Conservation (phyloP, 2,888 invertebrate species). For the Autographa pulchrina region DNA sequence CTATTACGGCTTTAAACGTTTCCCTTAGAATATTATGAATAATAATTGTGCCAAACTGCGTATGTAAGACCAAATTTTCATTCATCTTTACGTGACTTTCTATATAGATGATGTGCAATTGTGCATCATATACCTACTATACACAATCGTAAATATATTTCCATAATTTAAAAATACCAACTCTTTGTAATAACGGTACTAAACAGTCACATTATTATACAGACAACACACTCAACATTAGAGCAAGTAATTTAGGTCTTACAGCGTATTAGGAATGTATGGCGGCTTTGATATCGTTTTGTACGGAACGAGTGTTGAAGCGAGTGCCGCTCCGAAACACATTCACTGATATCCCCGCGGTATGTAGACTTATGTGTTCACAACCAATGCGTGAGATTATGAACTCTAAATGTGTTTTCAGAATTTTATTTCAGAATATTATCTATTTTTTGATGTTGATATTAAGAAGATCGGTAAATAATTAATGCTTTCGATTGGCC, state of each 20-base stretch:
- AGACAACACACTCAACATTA: constrained; percentile 32
- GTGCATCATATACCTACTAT: too few species aligned
- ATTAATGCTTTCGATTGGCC: too few species aligned
- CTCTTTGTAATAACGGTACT: background rate
- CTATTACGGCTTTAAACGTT: background rate
- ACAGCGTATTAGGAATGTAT: constrained; percentile 52
- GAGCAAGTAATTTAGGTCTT: constrained; percentile 37
- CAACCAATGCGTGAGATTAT: constrained; percentile 16
- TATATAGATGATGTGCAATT: too few species aligned
- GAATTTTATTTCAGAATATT: background rate
- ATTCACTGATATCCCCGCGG: constrained; percentile 21
- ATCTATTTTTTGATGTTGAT: too few species aligned
- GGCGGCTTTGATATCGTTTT: constrained; percentile 41
- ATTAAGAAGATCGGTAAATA: too few species aligned
- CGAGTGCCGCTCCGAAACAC: constrained; percentile 26
- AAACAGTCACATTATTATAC: constrained; percentile 7
- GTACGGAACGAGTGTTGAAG: constrained; percentile 38
- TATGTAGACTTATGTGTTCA: constrained; percentile 26
- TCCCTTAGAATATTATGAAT: background rate
- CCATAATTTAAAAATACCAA: too few species aligned
- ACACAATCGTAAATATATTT: too few species aligned
- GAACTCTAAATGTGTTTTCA: background rate
- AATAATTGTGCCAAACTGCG: background rate
- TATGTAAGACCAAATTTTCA: background rate
- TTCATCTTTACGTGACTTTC: background rate